phyloP scores from a whole-genome alignment of 2,113 vertebrate genomes.

The Nibea coibor region DNA sequence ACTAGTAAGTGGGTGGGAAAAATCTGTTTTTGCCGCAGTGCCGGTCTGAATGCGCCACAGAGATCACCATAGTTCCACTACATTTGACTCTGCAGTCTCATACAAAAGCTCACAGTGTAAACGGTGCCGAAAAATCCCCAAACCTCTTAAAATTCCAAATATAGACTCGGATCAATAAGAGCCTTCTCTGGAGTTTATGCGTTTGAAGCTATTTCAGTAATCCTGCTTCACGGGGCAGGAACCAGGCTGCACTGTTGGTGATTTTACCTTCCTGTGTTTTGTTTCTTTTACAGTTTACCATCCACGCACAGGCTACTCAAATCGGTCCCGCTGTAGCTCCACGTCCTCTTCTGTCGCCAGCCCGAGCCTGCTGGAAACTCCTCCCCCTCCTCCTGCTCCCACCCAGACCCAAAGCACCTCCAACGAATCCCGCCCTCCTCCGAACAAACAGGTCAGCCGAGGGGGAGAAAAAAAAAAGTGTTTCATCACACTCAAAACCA shows the following conservation, averaged over 20 bases:
- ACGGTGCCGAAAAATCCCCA: too few relatives aligned
- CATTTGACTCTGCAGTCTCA: too few relatives aligned
- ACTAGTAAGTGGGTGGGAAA: too few relatives aligned
- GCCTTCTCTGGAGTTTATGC: too few relatives aligned
- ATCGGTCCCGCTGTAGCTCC: constrained; percentile 88
- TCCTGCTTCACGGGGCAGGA: neutral
- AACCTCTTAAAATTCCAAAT: neutral
- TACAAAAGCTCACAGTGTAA: too few relatives aligned
- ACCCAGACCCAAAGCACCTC: constrained; percentile 72
- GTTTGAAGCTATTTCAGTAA: neutral
- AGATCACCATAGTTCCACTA: too few relatives aligned
- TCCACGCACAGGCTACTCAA: constrained; percentile 92
- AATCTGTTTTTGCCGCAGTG: too few relatives aligned
- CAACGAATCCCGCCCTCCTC: constrained; percentile 75
- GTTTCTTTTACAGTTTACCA: constrained; percentile 87
- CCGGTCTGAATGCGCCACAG: too few relatives aligned
- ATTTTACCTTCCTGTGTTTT: neutral
- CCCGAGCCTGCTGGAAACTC: constrained; percentile 67
- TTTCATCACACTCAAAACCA: neutral
- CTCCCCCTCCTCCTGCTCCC: constrained; percentile 67
- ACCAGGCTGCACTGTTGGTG: neutral
- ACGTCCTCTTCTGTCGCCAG: constrained; percentile 79
- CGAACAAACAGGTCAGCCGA: constrained; percentile 86
- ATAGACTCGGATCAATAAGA: neutral
- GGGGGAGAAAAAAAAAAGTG: neutral